A percentile compares a stretch with the other conserved stretches of the same genome.
Conservation (phyloP, 1,140 invertebrate genomes). For the Drosophila willistoni region DNA sequence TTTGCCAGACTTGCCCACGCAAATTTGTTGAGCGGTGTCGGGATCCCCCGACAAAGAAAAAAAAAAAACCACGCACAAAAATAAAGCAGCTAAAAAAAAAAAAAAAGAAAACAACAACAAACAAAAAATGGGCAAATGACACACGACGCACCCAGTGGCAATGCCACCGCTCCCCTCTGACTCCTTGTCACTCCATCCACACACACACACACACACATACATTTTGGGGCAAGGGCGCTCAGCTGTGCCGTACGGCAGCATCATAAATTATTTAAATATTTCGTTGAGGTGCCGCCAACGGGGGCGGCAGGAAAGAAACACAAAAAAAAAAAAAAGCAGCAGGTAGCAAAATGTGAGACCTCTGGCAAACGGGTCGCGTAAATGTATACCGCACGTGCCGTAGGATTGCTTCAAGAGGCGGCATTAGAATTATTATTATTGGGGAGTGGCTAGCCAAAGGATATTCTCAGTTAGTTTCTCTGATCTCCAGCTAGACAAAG, state of each 20-base stretch:
- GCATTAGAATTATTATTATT: neutral
- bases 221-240: slow-evolving; percentile 30
- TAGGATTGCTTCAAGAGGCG: slow-evolving; percentile 21
- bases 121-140: slow-evolving; percentile 22
- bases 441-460: neutral
- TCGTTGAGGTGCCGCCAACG: slow-evolving; percentile 55
- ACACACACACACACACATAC: neutral
- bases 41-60: slow-evolving; percentile 25
- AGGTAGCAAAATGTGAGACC: slow-evolving; percentile 49
- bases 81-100: neutral
- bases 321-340: slow-evolving; percentile 21
- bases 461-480: neutral
- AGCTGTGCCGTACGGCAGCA: slow-evolving; percentile 68
- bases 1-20: slow-evolving; percentile 66
- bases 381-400: slow-evolving; percentile 54
- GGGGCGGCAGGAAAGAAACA: neutral
- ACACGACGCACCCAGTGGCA: slow-evolving; percentile 8
- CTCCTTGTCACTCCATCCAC: neutral
- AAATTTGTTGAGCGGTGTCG: slow-evolving; percentile 42
- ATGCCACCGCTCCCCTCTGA: neutral
- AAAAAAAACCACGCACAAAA: slow-evolving; percentile 20
- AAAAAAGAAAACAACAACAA: slow-evolving; percentile 26
- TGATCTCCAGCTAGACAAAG: too few relatives aligned
- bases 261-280: slow-evolving; percentile 78
- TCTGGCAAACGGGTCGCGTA: slow-evolving; percentile 42